Percentiles rank a stretch among this genome's conserved stretches.
phyloP scores from a whole-genome alignment of 2,113 vertebrate genomes.

The Ochotona curzoniae region DNA sequence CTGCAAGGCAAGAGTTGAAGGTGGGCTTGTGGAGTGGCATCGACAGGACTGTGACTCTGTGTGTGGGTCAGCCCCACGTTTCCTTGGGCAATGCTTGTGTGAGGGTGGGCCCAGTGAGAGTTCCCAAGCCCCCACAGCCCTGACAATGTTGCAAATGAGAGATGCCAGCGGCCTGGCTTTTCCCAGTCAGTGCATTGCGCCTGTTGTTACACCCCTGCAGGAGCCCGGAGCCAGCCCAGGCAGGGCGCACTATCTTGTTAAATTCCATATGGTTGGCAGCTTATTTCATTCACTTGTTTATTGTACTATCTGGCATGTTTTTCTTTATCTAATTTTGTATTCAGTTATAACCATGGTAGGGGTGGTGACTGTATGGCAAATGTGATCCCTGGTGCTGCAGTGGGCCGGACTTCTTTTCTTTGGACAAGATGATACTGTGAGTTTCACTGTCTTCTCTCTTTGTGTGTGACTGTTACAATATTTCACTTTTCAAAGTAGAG shows the following conservation, averaged over 20 bases:
- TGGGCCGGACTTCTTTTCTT: conserved; percentile 88
- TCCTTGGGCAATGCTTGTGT: conserved; percentile 63
- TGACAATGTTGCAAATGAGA: conserved; percentile 72
- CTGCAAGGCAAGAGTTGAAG: conserved; percentile 76
- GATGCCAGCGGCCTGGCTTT: conserved; percentile 71
- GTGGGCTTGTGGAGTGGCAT: conserved; percentile 61
- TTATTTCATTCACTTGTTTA: conserved; percentile 90
- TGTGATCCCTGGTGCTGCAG: conserved; percentile 97
- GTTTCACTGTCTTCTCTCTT: conserved; percentile 89
- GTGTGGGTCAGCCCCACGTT: conserved; percentile 70
- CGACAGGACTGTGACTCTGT: conserved; percentile 77
- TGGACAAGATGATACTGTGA: conserved; percentile 91
- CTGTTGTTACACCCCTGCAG: conserved; percentile 75
- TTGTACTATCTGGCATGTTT: conserved; percentile 90
- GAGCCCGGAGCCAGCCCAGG: conserved; percentile 79
- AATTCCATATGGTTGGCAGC: conserved; percentile 89
- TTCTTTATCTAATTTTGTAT: conserved; percentile 93
- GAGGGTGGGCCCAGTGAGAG: conserved; percentile 52
- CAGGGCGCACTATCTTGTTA: conserved; percentile 83
- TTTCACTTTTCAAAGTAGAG: conserved; percentile 88
- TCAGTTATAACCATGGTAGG: conserved; percentile 93
- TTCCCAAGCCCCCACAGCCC: conserved; percentile 63
- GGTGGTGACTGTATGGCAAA: conserved; percentile 92
- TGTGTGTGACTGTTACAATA: conserved; percentile 90
- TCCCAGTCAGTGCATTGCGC: conserved; percentile 80